Percentiles rank a stretch among this genome's conserved stretches.
phyloP scores from a whole-genome alignment of 2,113 vertebrate species.

The Zootoca vivipara region DNA sequence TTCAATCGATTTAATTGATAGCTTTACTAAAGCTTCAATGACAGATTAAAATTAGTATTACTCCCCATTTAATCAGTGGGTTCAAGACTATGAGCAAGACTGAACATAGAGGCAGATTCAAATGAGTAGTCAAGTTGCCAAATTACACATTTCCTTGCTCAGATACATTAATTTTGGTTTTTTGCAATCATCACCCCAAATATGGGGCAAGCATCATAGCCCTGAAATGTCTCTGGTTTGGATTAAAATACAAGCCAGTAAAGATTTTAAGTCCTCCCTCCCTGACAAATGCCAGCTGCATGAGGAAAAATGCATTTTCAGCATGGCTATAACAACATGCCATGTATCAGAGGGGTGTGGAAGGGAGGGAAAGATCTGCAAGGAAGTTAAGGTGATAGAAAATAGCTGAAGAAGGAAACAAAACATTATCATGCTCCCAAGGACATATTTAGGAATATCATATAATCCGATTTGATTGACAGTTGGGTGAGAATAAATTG shows the following conservation, averaged over 20 bases:
- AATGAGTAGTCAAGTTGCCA: background rate
- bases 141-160: background rate
- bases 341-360: background rate
- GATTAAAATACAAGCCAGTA: background rate
- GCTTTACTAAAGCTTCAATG: background rate
- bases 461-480: background rate
- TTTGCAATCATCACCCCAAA: background rate
- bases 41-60: background rate
- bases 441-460: background rate
- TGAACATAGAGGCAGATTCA: background rate
- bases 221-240: background rate
- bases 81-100: background rate
- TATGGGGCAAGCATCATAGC: background rate
- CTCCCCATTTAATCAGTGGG: background rate
- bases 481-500: background rate
- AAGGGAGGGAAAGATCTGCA: background rate
- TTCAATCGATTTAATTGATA: conserved; percentile 7
- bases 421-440: background rate
- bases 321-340: background rate
- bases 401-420: background rate
- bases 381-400: background rate
- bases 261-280: background rate
- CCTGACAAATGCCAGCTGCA: background rate
- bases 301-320: background rate
- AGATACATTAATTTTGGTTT: background rate